Evolutionary conservation across 2,888 invertebrate species (phyloP), one percentile per base, ranked within the genome.

Genomic region (Napeogenes inachia): DNA sequence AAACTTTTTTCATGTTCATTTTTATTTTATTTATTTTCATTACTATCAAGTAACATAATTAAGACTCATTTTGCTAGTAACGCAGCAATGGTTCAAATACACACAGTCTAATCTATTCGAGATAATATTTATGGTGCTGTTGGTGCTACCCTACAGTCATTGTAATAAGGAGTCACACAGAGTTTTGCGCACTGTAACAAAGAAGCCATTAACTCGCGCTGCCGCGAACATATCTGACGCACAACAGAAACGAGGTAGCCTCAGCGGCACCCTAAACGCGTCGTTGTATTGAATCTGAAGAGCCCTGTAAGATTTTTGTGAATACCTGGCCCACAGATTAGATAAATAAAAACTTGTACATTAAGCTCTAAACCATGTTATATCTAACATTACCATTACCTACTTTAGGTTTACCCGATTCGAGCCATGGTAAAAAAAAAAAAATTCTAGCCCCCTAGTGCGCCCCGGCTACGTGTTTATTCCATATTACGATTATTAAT

Each of bases 401-500:
- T 4, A 4, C 8, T 12, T 12, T 10, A 8, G 45, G 45, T 10
- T 45, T 45, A 45, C 56, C 56, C n/a, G 13, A 13, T 45, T 12
- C 12, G 21, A 56, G 21, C 56, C 56, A 56, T 45, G 21, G 21
- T 21, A 21, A 21, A 21, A 6, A 42, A 13, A 56, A 56, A 56
- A n/a, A n/a, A n/a, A n/a, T n/a, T 45, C 56, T 56, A 4, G 56
- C 56, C 56, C 30, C 45, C 56, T 45, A 12, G 45, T 56, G 56
- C 8, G 56, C 56, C 30, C 45, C 45, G 6, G 45, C 45, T 56
- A 56, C 56, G 38, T 56, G 45, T 42, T 56, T 45, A 21, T 56
- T 56, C 56, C 56, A 56, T 4, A 42, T n/a, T 5, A 56, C 21
- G 21, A 21, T 21, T 21, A 21, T 21, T 21, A 21, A 21, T 21